Evolutionary conservation across 2,888 invertebrate species (phyloP).

Genomic region (Horisme vitalbata): DNA sequence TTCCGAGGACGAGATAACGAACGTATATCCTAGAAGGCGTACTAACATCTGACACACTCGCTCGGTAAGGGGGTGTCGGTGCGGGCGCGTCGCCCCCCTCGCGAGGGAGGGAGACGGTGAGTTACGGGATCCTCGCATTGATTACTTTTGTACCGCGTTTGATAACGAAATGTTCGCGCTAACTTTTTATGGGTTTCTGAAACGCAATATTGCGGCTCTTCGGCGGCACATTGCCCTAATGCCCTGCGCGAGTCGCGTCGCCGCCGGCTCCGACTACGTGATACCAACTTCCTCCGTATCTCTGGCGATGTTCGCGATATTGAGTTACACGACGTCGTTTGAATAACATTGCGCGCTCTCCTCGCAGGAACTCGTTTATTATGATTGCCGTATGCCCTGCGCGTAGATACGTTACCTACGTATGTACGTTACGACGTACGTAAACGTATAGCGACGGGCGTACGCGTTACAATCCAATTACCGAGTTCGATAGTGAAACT

Average conservation of each 20-base stretch:
- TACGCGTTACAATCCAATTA: conserved; percentile 8
- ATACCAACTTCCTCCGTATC: neutral
- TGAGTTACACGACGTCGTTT: conserved; percentile 12
- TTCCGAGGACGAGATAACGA: neutral
- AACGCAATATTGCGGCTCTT: conserved; percentile 24
- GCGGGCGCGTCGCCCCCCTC: too few relatives aligned
- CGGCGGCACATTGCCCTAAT: conserved; percentile 2
- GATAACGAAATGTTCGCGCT: conserved; percentile 28
- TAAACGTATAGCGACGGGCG: neutral
- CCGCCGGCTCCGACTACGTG: neutral
- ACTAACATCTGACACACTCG: neutral
- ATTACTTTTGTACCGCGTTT: conserved; percentile 31
- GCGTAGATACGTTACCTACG: neutral
- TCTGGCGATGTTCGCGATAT: conserved; percentile 11
- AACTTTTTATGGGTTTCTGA: conserved; percentile 23
- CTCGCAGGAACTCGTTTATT: neutral
- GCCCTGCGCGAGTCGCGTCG: neutral
- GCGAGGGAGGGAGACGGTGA: conserved; percentile 19
- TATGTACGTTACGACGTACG: too few relatives aligned
- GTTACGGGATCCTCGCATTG: conserved; percentile 26
- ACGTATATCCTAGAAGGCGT: neutral
- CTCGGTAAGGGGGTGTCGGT: too few relatives aligned
- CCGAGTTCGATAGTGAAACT: conserved; percentile 6
- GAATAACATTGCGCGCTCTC: conserved; percentile 2
- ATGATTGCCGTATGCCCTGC: neutral